Percentiles rank a stretch among this genome's conserved stretches.
These are phyloP conservation scores for Enteromius mattozi DNA, from an alignment of 2,797 vertebrate species.

Conservation along the genomic window DNA sequence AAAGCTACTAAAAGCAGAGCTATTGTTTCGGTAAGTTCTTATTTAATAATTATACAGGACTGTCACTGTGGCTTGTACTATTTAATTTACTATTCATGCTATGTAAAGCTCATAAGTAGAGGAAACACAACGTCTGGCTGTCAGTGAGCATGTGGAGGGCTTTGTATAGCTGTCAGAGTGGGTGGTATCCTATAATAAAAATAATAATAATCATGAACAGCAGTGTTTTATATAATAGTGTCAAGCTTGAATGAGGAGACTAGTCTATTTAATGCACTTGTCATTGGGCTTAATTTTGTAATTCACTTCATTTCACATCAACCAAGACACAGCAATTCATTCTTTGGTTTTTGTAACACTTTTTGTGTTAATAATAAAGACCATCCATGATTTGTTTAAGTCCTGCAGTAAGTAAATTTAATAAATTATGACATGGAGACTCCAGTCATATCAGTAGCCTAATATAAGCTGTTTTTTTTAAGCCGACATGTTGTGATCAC, in stretches of 20 bases:
- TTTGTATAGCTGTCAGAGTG: not conserved
- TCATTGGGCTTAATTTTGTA: not conserved
- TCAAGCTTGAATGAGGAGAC: not conserved
- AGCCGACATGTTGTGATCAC: constrained; percentile 1
- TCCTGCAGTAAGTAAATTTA: not conserved
- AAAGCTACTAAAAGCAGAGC: constrained; percentile 58
- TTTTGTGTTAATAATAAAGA: not conserved
- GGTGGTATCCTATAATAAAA: constrained; percentile 4
- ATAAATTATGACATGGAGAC: not conserved
- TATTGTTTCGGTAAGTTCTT: constrained; percentile 61
- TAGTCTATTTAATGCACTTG: not conserved
- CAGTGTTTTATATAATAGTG: not conserved
- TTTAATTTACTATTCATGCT: not conserved
- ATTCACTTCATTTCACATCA: not conserved
- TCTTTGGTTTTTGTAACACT: not conserved
- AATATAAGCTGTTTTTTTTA: not conserved
- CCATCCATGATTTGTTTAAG: not conserved
- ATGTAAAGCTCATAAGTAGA: not conserved
- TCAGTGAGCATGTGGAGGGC: not conserved
- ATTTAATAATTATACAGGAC: constrained; percentile 32
- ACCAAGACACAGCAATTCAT: not conserved
- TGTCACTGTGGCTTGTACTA: not conserved
- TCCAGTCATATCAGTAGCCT: not conserved
- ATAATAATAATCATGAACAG: not conserved
- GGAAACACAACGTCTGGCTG: not conserved